Base-by-base conservation (phyloP, 2,797 vertebrate species). In the Falco naumanni region DNA sequence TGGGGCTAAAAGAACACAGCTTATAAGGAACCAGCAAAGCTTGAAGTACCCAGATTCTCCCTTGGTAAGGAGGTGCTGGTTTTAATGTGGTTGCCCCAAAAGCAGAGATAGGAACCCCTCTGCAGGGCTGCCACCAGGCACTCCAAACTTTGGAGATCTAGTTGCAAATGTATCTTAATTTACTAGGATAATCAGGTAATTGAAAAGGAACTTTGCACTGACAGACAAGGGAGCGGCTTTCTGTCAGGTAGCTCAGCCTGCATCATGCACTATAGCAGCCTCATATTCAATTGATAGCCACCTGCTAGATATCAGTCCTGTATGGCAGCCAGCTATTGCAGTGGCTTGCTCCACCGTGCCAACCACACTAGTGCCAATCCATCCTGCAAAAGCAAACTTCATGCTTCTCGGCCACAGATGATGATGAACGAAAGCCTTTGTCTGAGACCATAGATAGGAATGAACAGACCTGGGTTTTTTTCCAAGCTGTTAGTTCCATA, bases 241-340 rank as follows among this genome's bases (percentile, higher is more conserved):
- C 37, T 39, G 37, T 11, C 11, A 39, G 37, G 37, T 39, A 39
- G 29, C 31, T 33, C 17, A 24, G 61, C 22, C 70, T 5, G 21
- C 15, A 60, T 7, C 6, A 4, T 9, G 74, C 37, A 20, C 13
- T 31, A 8, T 0, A 50, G 45, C 39, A 76, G 56, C 43, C n/a
- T 24, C 51, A 1, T 2, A 39, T 6, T 31, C 1, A 1, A 28
- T 0, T 3, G 20, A 43, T 20, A 48, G 5, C 45, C 45, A 16
- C 3, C 22, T 43, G 59, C 64, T 26, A 7, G 5, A 25, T 11
- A 25, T 11, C 56, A 19, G 56, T 2, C n/a, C 50, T 20, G 19
- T 2, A 5, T 0, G 29, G 34, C 1, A 61, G 47, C 16, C 28
- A 45, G 25, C 33, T n/a, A 13, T 1, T 22, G 8, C 34, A 59